Percentiles rank a stretch among this genome's conserved stretches.
Conservation (phyloP, 2,888 invertebrate species). For the Parelbella ahira region DNA sequence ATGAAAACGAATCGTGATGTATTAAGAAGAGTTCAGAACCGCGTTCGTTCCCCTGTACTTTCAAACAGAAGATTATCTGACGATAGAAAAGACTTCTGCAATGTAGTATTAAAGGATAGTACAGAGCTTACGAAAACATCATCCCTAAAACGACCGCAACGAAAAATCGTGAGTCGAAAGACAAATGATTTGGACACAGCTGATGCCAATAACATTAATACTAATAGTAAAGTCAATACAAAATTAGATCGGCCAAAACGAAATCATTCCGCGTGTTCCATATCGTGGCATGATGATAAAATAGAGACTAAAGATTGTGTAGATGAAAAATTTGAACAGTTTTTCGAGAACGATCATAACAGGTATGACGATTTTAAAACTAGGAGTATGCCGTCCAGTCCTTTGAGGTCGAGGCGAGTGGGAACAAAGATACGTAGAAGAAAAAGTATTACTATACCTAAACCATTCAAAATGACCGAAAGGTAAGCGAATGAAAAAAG, state of each 20-base stretch:
- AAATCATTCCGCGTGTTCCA: constrained; percentile 70
- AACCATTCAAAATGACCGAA: constrained; percentile 85
- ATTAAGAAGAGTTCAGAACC: constrained; percentile 28
- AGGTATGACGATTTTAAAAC: constrained; percentile 60
- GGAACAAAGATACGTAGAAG: constrained; percentile 45
- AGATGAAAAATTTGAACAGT: constrained; percentile 63
- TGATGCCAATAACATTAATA: constrained; percentile 39
- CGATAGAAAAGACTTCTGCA: constrained; percentile 10
- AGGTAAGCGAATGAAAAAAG: constrained; percentile 64
- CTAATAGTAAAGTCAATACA: constrained; percentile 38
- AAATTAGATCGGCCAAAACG: constrained; percentile 54
- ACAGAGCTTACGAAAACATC: constrained; percentile 32
- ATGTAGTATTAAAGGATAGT: constrained; percentile 9
- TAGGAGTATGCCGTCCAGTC: constrained; percentile 82
- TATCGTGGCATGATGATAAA: constrained; percentile 70
- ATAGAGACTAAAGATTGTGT: constrained; percentile 52
- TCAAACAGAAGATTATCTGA: constrained; percentile 16
- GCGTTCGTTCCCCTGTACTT: constrained; percentile 5
- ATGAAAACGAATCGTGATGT: constrained; percentile 33
- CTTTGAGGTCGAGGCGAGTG: constrained; percentile 59
- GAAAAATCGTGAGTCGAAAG: constrained; percentile 29
- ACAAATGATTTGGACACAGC: constrained; percentile 34
- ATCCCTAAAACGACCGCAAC: constrained; percentile 40
- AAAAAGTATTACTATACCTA: constrained; percentile 80
- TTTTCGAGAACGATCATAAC: constrained; percentile 45